Evolutionary conservation across 35 echinoderm and acorn worm genomes (phyloP).

Genomic region (Apostichopus japonicus): DNA sequence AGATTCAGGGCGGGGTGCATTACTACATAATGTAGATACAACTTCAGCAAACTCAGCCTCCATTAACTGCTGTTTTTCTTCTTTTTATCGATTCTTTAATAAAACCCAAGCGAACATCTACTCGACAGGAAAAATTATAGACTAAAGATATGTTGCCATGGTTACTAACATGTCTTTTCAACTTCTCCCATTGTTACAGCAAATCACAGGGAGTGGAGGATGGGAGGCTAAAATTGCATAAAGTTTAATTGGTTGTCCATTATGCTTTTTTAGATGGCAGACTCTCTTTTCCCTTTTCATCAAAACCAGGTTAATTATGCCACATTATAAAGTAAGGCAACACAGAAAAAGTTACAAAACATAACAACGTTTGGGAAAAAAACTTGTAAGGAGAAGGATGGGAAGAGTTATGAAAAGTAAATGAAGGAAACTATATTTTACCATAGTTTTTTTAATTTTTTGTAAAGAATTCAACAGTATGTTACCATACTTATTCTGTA

Average conservation of each 20-base stretch:
- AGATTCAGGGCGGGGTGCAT: background rate
- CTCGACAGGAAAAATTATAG: background rate
- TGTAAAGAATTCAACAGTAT: no score
- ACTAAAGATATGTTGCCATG: slow-evolving; percentile 37
- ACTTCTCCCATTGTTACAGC: slow-evolving; percentile 37
- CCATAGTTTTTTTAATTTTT: no score
- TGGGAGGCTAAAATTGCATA: slow-evolving; percentile 3
- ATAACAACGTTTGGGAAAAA: background rate
- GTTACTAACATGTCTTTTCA: slow-evolving; percentile 47
- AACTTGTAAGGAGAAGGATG: background rate
- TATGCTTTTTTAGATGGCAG: slow-evolving; percentile 1
- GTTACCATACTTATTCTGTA: no score
- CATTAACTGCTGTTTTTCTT: background rate
- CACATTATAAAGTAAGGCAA: slow-evolving; percentile 12
- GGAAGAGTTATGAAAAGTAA: background rate
- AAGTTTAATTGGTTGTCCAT: slow-evolving; percentile 49
- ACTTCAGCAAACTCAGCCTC: background rate
- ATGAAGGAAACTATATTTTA: no score
- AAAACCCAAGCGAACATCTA: background rate
- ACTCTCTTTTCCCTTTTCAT: background rate
- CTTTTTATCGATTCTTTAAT: slow-evolving; percentile 5
- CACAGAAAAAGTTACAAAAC: background rate
- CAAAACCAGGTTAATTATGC: slow-evolving; percentile 43
- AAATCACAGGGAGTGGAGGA: slow-evolving; percentile 5
- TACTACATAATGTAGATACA: background rate